phyloP scores from a whole-genome alignment of 2,797 vertebrate genomes.

The Dendrocincla fuliginosa region DNA sequence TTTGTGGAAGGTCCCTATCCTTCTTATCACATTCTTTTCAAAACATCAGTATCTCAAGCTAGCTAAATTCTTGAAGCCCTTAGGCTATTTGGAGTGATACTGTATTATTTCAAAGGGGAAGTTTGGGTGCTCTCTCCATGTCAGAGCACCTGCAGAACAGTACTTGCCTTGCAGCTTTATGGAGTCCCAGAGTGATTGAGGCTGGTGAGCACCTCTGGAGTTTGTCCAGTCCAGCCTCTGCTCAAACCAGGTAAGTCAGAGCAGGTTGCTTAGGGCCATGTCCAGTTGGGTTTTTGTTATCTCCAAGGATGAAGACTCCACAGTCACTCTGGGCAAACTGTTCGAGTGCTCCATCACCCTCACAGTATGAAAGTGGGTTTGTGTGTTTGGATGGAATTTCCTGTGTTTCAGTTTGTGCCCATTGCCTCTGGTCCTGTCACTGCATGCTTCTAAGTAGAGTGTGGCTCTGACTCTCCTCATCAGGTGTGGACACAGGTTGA shows the following conservation, averaged over 20 bases:
- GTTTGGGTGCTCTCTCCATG: background rate
- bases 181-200: background rate
- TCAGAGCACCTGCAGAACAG: background rate
- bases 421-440: background rate
- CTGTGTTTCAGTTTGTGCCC: background rate
- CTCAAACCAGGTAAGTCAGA: background rate
- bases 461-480: background rate
- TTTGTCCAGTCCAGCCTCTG: background rate
- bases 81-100: background rate
- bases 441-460: background rate
- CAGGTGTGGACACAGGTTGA: background rate
- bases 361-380: background rate
- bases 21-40: background rate
- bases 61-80: background rate
- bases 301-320: background rate
- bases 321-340: background rate
- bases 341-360: background rate
- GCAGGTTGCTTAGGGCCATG: background rate
- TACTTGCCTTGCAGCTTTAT: background rate
- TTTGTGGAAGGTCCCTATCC: background rate
- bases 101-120: background rate
- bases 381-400: background rate
- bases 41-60: background rate
- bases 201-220: background rate
- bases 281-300: background rate